Evolutionary conservation across 2,888 invertebrate genomes (phyloP), one percentile per base, ranked within the genome.

Genomic region (Odontomyia ornata): DNA sequence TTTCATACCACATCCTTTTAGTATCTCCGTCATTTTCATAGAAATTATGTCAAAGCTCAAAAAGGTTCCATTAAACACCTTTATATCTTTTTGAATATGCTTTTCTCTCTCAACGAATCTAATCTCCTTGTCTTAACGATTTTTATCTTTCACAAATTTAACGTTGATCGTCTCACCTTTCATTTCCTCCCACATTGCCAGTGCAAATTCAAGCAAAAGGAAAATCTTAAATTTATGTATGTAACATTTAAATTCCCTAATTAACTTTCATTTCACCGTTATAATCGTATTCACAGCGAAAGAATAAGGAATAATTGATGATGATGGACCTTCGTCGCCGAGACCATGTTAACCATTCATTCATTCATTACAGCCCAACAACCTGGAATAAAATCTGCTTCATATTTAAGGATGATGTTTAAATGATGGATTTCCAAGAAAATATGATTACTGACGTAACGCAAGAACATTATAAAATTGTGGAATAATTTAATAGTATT

Each of bases 181-280:
- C 36, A 36, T 9, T 9, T 36, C 36, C 5, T 36, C 36, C 36
- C 36, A n/a, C 9, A 36, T 36, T 36, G 3, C 3, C 3, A 36
- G 9, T 5, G 36, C 5, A 36, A 9, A 5, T 36, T 36, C 9
- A 5, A 3, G 36, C 3, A 3, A 36, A 36, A 36, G 9, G 36
- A 36, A 36, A 36, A 36, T 36, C 36, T 36, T 9, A 9, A 36
- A 36, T 36, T 52, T 13, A 52, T 9, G 13, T 52, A 60, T 60
- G 57, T 60, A 60, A 5, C 57, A 18, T 60, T 60, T 60, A n/a
- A 18, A 60, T 60, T 60, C 57, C 23, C 13, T 60, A 60, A 60
- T 60, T 60, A 60, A 60, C 57, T 60, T 60, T 60, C 57, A 25
- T 60, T 60, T 60, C 13, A 23, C 25, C 23, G 21, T 60, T 60